Evolutionary conservation across 2,113 vertebrate species (phyloP), one percentile per base, ranked within the genome.

Genomic region (Spilogale gracilis): DNA sequence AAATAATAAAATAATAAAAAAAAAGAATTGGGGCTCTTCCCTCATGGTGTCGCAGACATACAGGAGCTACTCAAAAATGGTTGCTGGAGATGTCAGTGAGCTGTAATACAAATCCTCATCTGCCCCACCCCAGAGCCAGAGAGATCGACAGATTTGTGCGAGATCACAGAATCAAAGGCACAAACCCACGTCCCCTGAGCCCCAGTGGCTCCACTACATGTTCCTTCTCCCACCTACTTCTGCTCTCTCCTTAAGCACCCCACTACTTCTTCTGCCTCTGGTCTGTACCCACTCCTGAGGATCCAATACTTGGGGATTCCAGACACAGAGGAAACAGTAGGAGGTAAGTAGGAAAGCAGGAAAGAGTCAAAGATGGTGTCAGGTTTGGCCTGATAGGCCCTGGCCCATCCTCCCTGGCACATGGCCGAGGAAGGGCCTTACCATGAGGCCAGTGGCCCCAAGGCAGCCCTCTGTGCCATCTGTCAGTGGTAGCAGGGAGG

Each of bases 71-170:
- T 96, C 50, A 60, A 0, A 92, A 60, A 9, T 18, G 25, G 50
- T 83, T 89, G 18, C 60, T 89, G 48, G 83, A 88, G 78, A 96
- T 58, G 95, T 54, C n/a, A 80, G 6, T 79, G 78, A 86, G n/a
- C 71, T 81, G 2, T 32, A 52, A 4, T 78, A 78, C 38, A 85
- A n/a, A 52, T 63, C 50, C 65, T 82, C 43, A 17, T 32, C 18
- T 50, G 50, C 50, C 50, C 50, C 50, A 9, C 50, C 25, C 10
- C 16, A 78, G 20, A 61, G 30, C 23, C 65, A 16, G 20, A 85
- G 11, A 93, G 18, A 61, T 69, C 45, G 92, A 43, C 45, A 32
- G 52, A 38, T 32, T 81, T 52, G n/a, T 48, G 32, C 71, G 71
- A 58, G 61, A 81, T 61, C 84, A 79, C 65, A 69, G 58, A 43